Evolutionary conservation across 2,888 invertebrate genomes (phyloP).

Genomic region (Adineta ricciae): DNA sequence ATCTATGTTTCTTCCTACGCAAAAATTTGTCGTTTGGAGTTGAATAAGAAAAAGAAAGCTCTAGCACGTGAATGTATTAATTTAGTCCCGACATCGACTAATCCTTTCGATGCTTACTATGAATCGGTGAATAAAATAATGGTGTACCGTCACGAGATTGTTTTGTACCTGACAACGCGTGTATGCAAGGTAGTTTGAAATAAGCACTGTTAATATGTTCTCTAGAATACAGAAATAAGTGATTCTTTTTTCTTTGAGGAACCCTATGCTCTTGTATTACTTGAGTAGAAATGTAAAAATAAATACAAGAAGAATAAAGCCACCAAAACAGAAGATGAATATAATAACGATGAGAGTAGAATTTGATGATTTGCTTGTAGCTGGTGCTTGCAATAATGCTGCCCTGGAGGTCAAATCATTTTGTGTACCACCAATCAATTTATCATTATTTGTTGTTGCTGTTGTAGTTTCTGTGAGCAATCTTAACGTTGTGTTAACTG

Average conservation of each 20-base stretch:
- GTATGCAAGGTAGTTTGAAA: conserved; percentile 10
- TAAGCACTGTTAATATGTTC: neutral
- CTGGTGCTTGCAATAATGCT: neutral
- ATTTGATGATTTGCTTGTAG: neutral
- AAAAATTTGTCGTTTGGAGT: neutral
- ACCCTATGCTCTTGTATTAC: neutral
- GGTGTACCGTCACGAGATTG: conserved; percentile 9
- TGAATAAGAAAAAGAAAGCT: neutral
- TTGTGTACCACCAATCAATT: neutral
- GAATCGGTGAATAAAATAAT: conserved; percentile 6
- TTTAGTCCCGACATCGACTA: neutral
- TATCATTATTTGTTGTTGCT: neutral
- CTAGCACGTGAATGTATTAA: neutral
- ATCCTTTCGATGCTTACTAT: conserved; percentile 11
- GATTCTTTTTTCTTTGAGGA: neutral
- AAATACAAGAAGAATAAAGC: neutral
- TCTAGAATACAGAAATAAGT: neutral
- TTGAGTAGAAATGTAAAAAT: neutral
- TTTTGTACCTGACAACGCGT: neutral
- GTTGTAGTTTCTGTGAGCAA: no score
- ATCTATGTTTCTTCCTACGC: neutral
- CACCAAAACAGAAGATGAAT: neutral
- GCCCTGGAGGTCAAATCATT: neutral
- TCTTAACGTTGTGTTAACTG: no score
- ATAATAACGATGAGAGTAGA: neutral